Evolutionary conservation across 2,113 vertebrate genomes (phyloP), one percentile per base, ranked within the genome.

Genomic region (Labeo catla): DNA sequence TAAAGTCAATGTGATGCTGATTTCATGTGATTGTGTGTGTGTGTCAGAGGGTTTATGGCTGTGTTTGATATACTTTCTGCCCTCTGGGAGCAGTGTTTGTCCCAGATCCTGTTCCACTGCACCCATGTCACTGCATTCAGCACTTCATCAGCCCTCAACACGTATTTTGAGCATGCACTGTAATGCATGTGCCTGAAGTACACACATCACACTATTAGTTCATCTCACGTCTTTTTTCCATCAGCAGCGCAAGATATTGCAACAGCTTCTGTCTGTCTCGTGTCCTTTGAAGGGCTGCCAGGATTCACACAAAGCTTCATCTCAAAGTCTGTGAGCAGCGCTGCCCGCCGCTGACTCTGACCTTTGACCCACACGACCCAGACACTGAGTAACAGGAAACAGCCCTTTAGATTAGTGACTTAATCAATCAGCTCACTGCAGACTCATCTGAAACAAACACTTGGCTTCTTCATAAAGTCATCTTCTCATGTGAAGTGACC

Each of bases 281-380:
- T 49, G 76, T 45, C 21, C 8, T 57, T 11, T 70, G 36, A 70
- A 70, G 15, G 0, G 54, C 2, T 13, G 19, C 57, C 57, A 59
- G 57, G 57, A 59, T 43, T 59, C 54, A 43, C 77, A 45, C 77
- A 79, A 79, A 45, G 77, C 54, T 4, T 79, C 21, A 6, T 21
- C 54, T 79, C 47, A 8, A n/a, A 21, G 57, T 59, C 0, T 57
- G 54, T 8, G 54, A 6, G 52, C 15, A 54, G 52, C 6, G 15
- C 15, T 54, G 52, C 52, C 52, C 0, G 6, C 2, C 1, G 43
- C 5, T 59, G 16, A n/a, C 76, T 11, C 54, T 79, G 76, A 45
- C 77, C 77, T 61, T 61, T 79, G 77, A 79, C 77, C 16, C 36
- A 1, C 10, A 2, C 12, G 54, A 79, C 54, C 77, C 54, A 61